A percentile compares a stretch with the other conserved stretches of the same genome.
These are phyloP conservation scores for Sminthopsis crassicaudata DNA, from an alignment of 2,113 vertebrate species.

Conservation along the genomic window DNA sequence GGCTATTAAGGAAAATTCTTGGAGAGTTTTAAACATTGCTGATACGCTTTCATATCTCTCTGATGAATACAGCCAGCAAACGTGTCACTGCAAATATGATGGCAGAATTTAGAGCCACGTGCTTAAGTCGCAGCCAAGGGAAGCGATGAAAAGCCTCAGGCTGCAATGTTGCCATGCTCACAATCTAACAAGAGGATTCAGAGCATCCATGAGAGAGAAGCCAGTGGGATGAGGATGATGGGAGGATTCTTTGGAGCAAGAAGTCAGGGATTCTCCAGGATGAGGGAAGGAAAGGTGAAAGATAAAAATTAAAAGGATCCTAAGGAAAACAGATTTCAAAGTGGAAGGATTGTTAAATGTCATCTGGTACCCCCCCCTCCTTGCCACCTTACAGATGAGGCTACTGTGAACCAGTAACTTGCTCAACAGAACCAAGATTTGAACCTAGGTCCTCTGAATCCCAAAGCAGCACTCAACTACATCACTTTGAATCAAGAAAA, in stretches of 20 bases:
- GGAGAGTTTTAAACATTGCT: conserved; percentile 44
- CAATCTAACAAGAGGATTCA: not conserved
- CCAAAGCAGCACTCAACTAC: not conserved
- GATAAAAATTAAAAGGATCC: not conserved
- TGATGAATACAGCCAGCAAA: conserved; percentile 65
- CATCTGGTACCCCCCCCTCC: not conserved
- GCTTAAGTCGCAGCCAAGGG: conserved; percentile 19
- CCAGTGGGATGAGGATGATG: not conserved
- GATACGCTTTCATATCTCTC: conserved; percentile 24
- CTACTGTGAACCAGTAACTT: not conserved
- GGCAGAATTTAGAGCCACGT: conserved; percentile 31
- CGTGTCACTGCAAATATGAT: conserved; percentile 58
- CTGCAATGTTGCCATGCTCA: not conserved
- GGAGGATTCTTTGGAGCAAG: not conserved
- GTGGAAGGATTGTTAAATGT: not conserved
- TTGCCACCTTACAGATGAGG: not conserved
- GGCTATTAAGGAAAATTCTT: conserved; percentile 69
- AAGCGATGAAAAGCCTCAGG: not conserved
- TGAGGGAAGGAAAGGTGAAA: not conserved
- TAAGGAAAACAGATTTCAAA: not conserved
- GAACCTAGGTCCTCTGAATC: not conserved
- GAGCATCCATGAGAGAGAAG: not conserved
- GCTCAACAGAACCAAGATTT: not conserved
- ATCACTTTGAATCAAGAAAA: conserved; percentile 2
- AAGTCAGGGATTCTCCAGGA: not conserved